Evolutionary conservation across 2,113 vertebrate species (phyloP).

Genomic region (Tylochromis polylepis): DNA sequence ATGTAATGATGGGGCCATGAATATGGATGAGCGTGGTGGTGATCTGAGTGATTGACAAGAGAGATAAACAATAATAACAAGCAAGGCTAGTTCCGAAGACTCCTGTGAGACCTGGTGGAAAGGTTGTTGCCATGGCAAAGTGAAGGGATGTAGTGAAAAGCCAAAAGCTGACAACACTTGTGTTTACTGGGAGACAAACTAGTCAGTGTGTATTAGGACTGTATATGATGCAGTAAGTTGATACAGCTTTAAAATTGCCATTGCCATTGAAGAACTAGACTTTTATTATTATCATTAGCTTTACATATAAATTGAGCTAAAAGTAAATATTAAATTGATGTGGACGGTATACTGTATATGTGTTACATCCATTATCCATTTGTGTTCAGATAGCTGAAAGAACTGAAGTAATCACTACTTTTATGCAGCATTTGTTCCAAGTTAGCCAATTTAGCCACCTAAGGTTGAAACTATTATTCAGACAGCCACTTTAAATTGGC

Average conservation of each 20-base stretch:
- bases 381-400: background rate
- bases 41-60: constrained; percentile 75
- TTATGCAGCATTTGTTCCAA: background rate
- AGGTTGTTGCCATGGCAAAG: constrained; percentile 61
- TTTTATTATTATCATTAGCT: background rate
- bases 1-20: constrained; percentile 67
- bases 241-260: background rate
- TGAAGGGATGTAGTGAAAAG: constrained; percentile 28
- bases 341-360: background rate
- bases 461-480: background rate
- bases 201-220: background rate
- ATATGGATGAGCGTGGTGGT: constrained; percentile 69
- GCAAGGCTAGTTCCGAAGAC: constrained; percentile 55
- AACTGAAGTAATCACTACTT: background rate
- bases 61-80: constrained; percentile 78
- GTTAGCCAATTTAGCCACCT: background rate
- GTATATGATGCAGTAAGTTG: background rate
- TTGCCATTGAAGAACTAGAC: background rate
- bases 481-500: background rate
- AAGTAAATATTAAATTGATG: background rate
- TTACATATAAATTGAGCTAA: background rate
- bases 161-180: constrained; percentile 2
- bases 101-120: constrained; percentile 51
- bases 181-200: background rate
- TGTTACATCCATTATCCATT: background rate